phyloP scores from a whole-genome alignment of 2,113 vertebrate genomes.

The Zonotrichia leucophrys region DNA sequence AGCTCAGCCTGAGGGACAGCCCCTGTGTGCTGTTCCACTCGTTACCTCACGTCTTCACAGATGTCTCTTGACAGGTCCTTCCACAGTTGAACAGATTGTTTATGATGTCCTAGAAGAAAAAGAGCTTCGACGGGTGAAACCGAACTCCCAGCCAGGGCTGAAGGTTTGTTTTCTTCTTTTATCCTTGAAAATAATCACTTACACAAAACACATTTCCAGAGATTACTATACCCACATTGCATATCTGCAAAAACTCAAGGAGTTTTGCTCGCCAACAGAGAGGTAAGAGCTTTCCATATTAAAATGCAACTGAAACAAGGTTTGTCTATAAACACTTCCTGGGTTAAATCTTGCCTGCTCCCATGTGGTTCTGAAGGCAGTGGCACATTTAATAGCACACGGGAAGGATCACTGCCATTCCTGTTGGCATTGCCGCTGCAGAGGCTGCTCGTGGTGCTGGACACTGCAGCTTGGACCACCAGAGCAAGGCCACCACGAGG shows the following conservation, averaged over 20 bases:
- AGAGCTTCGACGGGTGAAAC: not conserved
- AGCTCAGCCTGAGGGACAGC: not conserved
- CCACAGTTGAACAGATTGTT: not conserved
- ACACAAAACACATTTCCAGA: not conserved
- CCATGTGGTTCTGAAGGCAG: not conserved
- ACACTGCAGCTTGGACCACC: not conserved
- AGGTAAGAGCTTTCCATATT: not conserved
- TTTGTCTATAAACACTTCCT: not conserved
- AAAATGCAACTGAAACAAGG: not conserved
- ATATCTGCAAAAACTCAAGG: not conserved
- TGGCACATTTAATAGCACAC: not conserved
- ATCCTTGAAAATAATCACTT: not conserved
- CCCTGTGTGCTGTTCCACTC: not conserved
- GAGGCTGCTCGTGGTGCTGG: not conserved
- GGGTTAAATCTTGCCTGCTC: not conserved
- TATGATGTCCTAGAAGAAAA: not conserved
- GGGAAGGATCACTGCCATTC: not conserved
- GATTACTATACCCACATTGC: not conserved
- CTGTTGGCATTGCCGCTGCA: not conserved
- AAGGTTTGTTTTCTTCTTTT: not conserved
- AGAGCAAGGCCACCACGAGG: rapidly evolving
- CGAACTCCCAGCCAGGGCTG: not conserved
- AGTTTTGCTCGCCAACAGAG: not conserved
- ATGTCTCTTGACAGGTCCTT: not conserved
- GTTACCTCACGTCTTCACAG: not conserved